Evolutionary conservation across 2,113 vertebrate species (phyloP).

Genomic region (Thryonomys swinderianus): DNA sequence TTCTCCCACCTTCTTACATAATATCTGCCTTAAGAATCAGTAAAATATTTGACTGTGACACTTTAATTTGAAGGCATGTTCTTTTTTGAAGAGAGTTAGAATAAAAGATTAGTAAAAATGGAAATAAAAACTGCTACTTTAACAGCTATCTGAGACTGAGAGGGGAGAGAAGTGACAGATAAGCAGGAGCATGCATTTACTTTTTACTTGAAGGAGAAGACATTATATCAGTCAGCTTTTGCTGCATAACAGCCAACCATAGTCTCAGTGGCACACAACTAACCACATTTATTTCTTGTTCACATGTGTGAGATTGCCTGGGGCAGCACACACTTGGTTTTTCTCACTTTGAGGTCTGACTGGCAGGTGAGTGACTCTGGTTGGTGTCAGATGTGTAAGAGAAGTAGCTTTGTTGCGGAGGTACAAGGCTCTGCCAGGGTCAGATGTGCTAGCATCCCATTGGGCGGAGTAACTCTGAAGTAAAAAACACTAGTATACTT

Average conservation of each 20-base stretch:
- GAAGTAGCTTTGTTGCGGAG: not conserved
- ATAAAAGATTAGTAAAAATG: conserved; percentile 41
- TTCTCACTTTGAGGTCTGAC: not conserved
- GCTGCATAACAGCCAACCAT: not conserved
- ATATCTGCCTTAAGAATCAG: conserved; percentile 31
- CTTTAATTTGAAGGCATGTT: conserved; percentile 51
- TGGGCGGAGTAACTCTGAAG: not conserved
- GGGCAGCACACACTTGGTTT: not conserved
- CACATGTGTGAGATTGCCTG: not conserved
- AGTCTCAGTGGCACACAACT: not conserved
- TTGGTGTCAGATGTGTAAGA: not conserved
- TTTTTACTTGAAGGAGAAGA: conserved; percentile 1
- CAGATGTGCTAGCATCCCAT: not conserved
- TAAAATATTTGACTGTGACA: conserved; percentile 14
- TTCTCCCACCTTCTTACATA: conserved; percentile 26
- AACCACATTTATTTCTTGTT: not conserved
- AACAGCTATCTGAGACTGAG: not conserved
- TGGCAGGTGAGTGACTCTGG: not conserved
- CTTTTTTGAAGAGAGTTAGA: conserved; percentile 59
- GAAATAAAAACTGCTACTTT: conserved; percentile 13
- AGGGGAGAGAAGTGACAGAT: not conserved
- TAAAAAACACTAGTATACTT: not conserved
- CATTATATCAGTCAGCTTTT: conserved; percentile 8
- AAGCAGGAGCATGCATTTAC: not conserved
- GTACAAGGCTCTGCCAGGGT: not conserved